phyloP scores from a whole-genome alignment of 1,140 invertebrate species.

The Monomorium pharaonis region DNA sequence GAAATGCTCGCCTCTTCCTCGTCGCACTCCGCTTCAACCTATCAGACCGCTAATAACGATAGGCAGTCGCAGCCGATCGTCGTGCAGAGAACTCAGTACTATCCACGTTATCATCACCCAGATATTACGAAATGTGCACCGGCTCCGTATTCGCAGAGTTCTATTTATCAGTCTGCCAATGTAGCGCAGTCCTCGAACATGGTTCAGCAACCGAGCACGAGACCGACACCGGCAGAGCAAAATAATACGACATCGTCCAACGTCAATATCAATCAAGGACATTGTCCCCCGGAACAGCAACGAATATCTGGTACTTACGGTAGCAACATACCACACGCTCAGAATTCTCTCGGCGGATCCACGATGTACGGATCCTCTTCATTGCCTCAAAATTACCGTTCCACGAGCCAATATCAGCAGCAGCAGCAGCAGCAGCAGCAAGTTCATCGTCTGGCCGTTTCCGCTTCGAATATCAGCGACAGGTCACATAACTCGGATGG shows the following conservation, averaged over 20 bases:
- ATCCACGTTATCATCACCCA: conserved; percentile 82
- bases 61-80: conserved; percentile 71
- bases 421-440: conserved; percentile 58
- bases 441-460: conserved; percentile 29
- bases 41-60: conserved; percentile 68
- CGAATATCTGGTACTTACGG: conserved; percentile 64
- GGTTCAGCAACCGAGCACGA: conserved; percentile 58
- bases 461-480: conserved; percentile 42
- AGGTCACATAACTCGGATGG: conserved; percentile 53
- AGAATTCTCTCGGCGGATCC: conserved; percentile 22
- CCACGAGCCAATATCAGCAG: conserved; percentile 53
- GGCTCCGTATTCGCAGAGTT: conserved; percentile 77
- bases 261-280: conserved; percentile 44
- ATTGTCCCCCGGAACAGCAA: conserved; percentile 67
- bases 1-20: conserved; percentile 73
- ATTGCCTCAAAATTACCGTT: conserved; percentile 62
- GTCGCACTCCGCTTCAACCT: conserved; percentile 69
- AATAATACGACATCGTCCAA: conserved; percentile 24
- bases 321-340: conserved; percentile 7
- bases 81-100: conserved; percentile 80
- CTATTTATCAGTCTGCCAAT: conserved; percentile 75
- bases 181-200: conserved; percentile 62
- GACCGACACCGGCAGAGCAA: conserved; percentile 67
- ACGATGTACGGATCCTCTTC: conserved; percentile 51
- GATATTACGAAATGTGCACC: conserved; percentile 83